Conservation (phyloP, 1,140 invertebrate species). For the Sogatella furcifera region DNA sequence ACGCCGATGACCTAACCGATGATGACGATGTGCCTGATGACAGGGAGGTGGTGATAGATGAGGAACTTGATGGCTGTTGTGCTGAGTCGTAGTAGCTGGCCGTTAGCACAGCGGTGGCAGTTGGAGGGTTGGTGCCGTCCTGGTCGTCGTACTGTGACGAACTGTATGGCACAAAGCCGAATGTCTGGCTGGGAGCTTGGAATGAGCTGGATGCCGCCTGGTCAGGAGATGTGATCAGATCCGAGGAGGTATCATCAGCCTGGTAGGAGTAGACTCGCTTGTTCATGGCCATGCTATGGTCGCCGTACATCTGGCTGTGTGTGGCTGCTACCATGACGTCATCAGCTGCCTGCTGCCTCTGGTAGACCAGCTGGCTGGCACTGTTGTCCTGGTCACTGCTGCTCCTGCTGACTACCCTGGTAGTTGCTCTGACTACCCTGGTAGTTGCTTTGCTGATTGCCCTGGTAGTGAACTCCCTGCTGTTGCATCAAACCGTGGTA, state of each 20-base stretch:
- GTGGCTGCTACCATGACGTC: neutral
- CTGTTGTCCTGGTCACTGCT: too few species aligned
- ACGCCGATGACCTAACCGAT: too few species aligned
- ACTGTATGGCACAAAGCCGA: constrained; percentile 16
- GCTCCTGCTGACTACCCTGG: too few species aligned
- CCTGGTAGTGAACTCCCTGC: neutral
- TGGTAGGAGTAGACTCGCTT: neutral
- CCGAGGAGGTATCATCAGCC: neutral
- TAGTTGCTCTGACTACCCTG: too few species aligned
- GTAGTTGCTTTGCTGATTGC: too few species aligned
- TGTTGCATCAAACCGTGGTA: constrained; percentile 4
- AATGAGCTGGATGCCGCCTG: constrained; percentile 11
- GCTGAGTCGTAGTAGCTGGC: constrained; percentile 14
- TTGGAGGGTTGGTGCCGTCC: neutral
- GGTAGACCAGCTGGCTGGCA: neutral
- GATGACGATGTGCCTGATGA: too few species aligned
- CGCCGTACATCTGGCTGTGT: neutral
- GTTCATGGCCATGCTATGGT: neutral
- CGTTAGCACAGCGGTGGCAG: constrained; percentile 1
- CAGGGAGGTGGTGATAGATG: neutral
- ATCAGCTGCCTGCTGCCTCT: neutral
- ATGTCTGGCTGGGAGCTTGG: constrained; percentile 18
- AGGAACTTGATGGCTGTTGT: neutral
- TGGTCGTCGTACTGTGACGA: neutral
- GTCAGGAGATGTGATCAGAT: neutral